Base-by-base conservation (phyloP, 2,797 vertebrate species). In the Coracias cyanogaster region DNA sequence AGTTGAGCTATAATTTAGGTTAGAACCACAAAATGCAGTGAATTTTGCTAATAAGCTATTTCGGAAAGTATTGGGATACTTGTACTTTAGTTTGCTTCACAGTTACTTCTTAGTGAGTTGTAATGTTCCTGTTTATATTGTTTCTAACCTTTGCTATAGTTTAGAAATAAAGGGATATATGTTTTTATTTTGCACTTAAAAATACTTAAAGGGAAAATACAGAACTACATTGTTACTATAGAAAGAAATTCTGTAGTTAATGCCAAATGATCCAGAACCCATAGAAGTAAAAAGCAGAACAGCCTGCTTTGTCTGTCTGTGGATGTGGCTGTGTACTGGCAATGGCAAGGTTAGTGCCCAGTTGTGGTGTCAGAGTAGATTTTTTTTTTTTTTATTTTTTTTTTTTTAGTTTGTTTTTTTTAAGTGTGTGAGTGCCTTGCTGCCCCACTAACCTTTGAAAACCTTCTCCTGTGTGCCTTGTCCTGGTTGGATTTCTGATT, bases 1-100 rank as follows among this genome's bases (percentile, higher is more conserved):
- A 17, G 15, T 94, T 72, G 80, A 82, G 28, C 79, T 91, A 11
- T 96, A 91, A 97, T 96, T 97, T 91, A 87, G 92, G 82, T 78
- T 94, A 86, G 26, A 80, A 76, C 89, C 86, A 81, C 86, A 84
- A 82, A 88, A 87, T 69, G 28, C 72, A 72, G 41, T 62, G 69
- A 49, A 61, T 81, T 78, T 81, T 88, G 61, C n/a, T 91, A 57
- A 43, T 84, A 79, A 82, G 70, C 64, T 76, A 7, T 84, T 94
- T 92, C 65, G 49, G 35, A 83, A 86, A 78, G 46, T 61, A 48
- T 28, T 65, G 9, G 4, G 74, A 58, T 87, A 52, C 5, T 74
- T 49, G 6, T 64, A 26, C 15, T 66, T 84, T 3, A 52, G 52
- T 83, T 81, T 93, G 41, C 29, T 94, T 86, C 55, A 76, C 70